A percentile compares a stretch with the other conserved stretches of the same genome.
Evolutionary conservation across 1,140 invertebrate genomes (phyloP).

Genomic region (Platyura marginata): DNA sequence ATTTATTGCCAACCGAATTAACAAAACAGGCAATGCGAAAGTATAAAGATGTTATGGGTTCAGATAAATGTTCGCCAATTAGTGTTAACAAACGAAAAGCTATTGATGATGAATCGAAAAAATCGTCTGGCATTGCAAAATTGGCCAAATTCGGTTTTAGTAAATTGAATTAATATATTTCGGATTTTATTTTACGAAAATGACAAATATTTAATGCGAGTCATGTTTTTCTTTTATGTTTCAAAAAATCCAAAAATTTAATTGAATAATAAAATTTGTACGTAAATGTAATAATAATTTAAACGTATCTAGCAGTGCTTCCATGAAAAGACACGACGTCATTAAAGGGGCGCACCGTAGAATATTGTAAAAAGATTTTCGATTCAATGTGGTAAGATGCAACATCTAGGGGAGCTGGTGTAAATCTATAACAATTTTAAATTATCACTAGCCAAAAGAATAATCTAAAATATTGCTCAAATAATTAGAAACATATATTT

Average conservation of each 20-base stretch:
- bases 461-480: too few species aligned
- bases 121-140: conserved; percentile 1
- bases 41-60: conserved; percentile 25
- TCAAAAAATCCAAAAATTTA: too few species aligned
- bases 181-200: not conserved
- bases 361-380: too few species aligned
- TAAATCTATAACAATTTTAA: too few species aligned
- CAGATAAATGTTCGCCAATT: not conserved
- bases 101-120: not conserved
- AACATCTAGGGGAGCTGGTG: too few species aligned
- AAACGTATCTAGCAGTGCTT: too few species aligned
- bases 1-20: conserved; percentile 29
- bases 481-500: too few species aligned
- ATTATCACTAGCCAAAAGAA: too few species aligned
- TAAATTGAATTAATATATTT: too few species aligned
- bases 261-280: not conserved
- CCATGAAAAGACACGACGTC: too few species aligned
- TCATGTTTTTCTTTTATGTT: not conserved
- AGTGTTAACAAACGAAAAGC: not conserved
- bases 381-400: too few species aligned
- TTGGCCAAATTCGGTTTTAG: conserved; percentile 4
- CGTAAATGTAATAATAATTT: not conserved
- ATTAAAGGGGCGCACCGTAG: too few species aligned
- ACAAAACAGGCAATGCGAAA: conserved; percentile 30
- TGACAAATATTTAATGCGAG: not conserved